Percentiles rank a stretch among this genome's conserved stretches.
phyloP scores from a whole-genome alignment of 2,888 invertebrate species.

The Melinopterus prodromus region DNA sequence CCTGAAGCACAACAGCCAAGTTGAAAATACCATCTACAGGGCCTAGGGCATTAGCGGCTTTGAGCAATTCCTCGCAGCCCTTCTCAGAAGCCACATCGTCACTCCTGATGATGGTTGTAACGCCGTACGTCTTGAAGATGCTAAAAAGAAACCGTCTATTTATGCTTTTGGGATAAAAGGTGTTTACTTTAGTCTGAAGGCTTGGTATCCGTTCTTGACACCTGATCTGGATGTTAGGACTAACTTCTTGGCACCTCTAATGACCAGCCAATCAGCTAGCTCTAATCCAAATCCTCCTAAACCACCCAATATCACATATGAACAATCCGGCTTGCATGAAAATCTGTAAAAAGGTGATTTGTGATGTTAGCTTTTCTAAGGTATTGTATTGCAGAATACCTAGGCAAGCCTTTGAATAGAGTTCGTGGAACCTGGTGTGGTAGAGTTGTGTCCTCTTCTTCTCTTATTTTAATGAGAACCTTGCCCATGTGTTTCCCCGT shows the following conservation, averaged over 20 bases:
- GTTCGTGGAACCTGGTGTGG: not conserved
- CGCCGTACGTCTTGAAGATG: constrained; percentile 76
- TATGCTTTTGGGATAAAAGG: not conserved
- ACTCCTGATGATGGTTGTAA: constrained; percentile 72
- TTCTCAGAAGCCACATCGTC: constrained; percentile 73
- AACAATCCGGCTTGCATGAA: constrained; percentile 34
- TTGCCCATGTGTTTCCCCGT: constrained; percentile 86
- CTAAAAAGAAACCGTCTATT: constrained; percentile 52
- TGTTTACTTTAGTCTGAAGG: constrained; percentile 70
- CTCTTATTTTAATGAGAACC: constrained; percentile 59
- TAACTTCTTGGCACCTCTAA: constrained; percentile 81
- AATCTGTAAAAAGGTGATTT: constrained; percentile 23
- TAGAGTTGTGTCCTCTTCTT: constrained; percentile 48
- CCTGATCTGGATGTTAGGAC: constrained; percentile 85
- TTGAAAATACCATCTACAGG: constrained; percentile 88
- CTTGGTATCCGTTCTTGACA: constrained; percentile 83
- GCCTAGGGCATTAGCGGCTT: constrained; percentile 69
- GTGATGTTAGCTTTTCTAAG: not conserved
- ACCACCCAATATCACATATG: constrained; percentile 76
- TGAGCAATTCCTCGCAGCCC: constrained; percentile 75
- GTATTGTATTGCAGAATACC: constrained; percentile 34
- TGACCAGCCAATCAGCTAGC: constrained; percentile 83
- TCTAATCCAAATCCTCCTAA: constrained; percentile 94
- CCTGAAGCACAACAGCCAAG: constrained; percentile 81
- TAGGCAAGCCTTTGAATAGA: constrained; percentile 40